Evolutionary conservation across 1,140 invertebrate genomes (phyloP), one percentile per base, ranked within the genome.

Genomic region (Orchestia grillus): DNA sequence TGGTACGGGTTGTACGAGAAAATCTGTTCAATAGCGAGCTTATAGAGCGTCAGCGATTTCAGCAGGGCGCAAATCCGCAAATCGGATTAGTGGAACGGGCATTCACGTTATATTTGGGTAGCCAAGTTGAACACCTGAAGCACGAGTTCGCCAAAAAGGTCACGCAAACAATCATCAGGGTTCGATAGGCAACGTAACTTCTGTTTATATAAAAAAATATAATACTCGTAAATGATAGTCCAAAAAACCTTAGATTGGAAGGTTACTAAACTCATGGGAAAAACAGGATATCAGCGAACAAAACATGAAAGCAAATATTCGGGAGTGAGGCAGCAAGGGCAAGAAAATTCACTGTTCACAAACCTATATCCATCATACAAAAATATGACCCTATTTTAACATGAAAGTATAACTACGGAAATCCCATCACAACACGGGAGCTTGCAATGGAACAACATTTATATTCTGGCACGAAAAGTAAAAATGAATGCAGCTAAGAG

Each of bases 91-190:
- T 90, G 1, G 88, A 44, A 90, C 88, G 36, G 15, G 43, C n/a
- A 41, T 42, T 28, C 88, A 44, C 88, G 41, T 90, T 42, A 90
- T 43, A 90, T 90, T 42, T 90, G 88, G 88, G 88, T 42, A 36
- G 88, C 88, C 4, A 90, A 90, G 88, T 44, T 90, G n/a, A 90
- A 90, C 23, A 41, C 41, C 88, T 90, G 88, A 42, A 90, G 88
- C 28, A 42, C 11, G 41, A 90, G 88, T 42, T 44, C 88, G 41
- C 41, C 42, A 42, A 42, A 90, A 90, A 90, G 36, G n/a, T 90
- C 88, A 90, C 3, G 41, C 43, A 90, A 90, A 90, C 88, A 90
- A n/a, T 90, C 43, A 90, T 28, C 88, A 11, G 28, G 88, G 11
- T 90, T 77, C 28, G 62, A 3, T 41, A 11, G 15, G 88, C 36